Evolutionary conservation across 2,888 invertebrate genomes (phyloP), one percentile per base, ranked within the genome.

Genomic region (Latrodectus elegans): DNA sequence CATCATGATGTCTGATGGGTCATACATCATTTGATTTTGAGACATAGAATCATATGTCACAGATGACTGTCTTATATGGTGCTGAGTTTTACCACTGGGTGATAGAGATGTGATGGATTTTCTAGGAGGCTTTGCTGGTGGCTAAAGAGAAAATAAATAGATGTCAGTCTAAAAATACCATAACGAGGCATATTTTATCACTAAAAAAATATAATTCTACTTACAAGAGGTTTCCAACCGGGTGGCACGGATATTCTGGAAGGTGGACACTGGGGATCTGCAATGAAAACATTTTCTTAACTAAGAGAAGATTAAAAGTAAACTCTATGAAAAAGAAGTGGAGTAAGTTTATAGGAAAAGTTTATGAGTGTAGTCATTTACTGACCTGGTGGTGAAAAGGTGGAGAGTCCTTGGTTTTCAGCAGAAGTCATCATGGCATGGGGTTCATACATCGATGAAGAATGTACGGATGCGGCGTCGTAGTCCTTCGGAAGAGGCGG

Each of bases 81-180:
- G 87, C 52, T 87, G 87, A 1, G 87, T 78, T 26, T 78, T 89
- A 10, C 89, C 89, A 55, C 84, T 84, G 1, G 89, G 89, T 14
- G 89, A 89, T 11, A 89, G 70, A 14, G 89, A 82, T 26, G 89
- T 87, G 73, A 89, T 88, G 70, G 89, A 89, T 26, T 87, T 82
- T 15, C 89, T 68, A 14, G 89, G 89, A 49, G 89, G 89, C 65
- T 89, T 89, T 8, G 88, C 89, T 15, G 89, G 89, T 26, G 89
- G 89, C 88, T 89, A 38, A 64, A 53, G 10, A 15, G 10, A 12
- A 51, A 72, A 65, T n/a, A 3, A 14, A 8, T 10, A 53, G 4
- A 26, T 12, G 51, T 0, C 17, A 55, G 26, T 26, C 14, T 38
- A 15, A 60, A 70, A 38, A 3, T 38, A 64, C 1, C 8, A 8